Base-by-base conservation (phyloP, 2,113 vertebrate species). In the Bostrychus sinensis region DNA sequence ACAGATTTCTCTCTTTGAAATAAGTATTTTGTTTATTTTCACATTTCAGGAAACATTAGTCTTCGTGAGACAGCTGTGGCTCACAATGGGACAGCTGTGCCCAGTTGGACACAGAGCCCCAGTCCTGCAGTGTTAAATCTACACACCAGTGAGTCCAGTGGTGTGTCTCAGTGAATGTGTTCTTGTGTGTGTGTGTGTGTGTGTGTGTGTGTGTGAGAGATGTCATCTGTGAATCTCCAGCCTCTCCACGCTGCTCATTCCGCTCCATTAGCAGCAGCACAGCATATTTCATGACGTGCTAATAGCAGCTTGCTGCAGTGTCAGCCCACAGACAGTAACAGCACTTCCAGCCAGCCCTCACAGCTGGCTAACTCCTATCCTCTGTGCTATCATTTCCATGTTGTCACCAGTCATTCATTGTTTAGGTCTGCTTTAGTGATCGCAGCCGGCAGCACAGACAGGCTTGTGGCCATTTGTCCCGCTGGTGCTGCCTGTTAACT, bases 371-470 rank as follows among this genome's bases (percentile, higher is more conserved):
- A 62, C 64, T 70, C 57, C 78, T 38, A 65, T 73, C 67, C 43
- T 9, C 71, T 50, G 63, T 7, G 28, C 58, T 71, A 72, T 86
- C 80, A 76, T 78, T 70, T 82, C 65, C 69, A 71, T 62, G 54
- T 72, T 77, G 82, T 88, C 82, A 79, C 80, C 78, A 84, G 80
- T 83, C 83, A 77, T 80, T 82, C 82, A 74, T 66, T 67, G 67
- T 75, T 66, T 51, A 60, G 70, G 67, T 51, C 77, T 62, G 70
- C 68, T 84, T 66, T 86, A 82, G 77, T 58, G 54, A 79, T 80
- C 19, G 19, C 26, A 10, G 48, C 67, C 59, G 36, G 62, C 75
- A 1, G 64, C 56, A 66, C 42, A 72, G 65, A 72, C 46, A 7
- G 71, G 66, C 86, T 58, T 12, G 22, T 54, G 74, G 71, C 56